Base-by-base conservation (phyloP, 92 coral and sea anemone genomes). In the Siderastrea radians region DNA sequence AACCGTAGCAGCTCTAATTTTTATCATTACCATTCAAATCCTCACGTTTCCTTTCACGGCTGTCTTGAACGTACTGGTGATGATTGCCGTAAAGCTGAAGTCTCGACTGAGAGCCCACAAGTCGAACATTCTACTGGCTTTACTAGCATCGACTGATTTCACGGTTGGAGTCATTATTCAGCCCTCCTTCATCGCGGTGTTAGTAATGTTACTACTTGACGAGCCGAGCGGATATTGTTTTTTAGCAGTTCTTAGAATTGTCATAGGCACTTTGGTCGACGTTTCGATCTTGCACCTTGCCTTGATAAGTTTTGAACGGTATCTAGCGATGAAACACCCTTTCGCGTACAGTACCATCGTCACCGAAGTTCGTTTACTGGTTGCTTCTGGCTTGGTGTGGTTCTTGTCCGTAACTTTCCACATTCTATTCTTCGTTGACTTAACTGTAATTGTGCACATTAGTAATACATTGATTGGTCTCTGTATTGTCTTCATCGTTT, bases 141-240 rank as follows among this genome's bases (percentile, higher is more conserved):
- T 49, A 45, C 80, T 83, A 53, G 79, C 87, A 2, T 55, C 44
- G 49, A 72, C 87, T 48, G 87, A 83, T 9, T 51, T 83, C 5
- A 73, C 60, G 15, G 80, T 83, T 26, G 80, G 87, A 14, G n/a
- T 57, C n/a, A 43, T 83, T 3, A 43, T 74, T 10, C 86, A 68
- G 65, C 86, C 86, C 2, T 45, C 17, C 48, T 53, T 49, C 71
- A 75, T 75, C 49, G 71, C 48, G 58, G 45, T 50, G 11, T 3
- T 50, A 7, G 11, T 74, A 48, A 7, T 11, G 49, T 9, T 16
- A 2, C 3, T 74, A 5, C 78, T 74, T 26, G 59, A 54, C 58
- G 58, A 50, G 7, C 45, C 59, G 4, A 10, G 3, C 8, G 43
- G 58, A 19, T 74, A 19, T 54, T 74, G 49, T 67, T 8, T 67